Evolutionary conservation across 2,797 vertebrate genomes (phyloP), one percentile per base, ranked within the genome.

Genomic region (Tolypeutes matacus): DNA sequence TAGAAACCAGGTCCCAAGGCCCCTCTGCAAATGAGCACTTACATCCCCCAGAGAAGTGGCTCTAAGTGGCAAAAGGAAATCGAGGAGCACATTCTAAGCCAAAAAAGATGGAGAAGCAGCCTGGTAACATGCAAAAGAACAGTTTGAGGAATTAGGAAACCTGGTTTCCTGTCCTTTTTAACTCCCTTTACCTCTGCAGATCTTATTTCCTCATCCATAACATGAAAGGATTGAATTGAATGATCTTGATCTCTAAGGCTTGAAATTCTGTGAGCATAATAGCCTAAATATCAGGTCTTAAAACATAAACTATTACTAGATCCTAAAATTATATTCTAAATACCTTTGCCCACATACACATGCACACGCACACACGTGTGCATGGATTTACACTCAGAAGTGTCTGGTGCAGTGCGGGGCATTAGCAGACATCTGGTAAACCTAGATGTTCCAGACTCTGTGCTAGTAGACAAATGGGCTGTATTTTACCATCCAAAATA

Each of bases 371-470:
- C 49, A 31, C 49, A 29, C 49, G 42, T 15, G 58, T 51, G 46
- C 9, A 18, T 18, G 1, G 2, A 25, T 0, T 58, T 73, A 65
- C 0, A 3, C 31, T 53, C 18, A 39, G 36, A 12, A 11, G 21
- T 53, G 39, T 23, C 67, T 29, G 5, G 2, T 23, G 3, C 4
- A 5, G 9, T 20, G 14, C 56, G 31, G n/a, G n/a, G 27, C 42
- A 11, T 46, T 58, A 1, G 56, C 8, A 21, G 17, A 12, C 49
- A 39, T 49, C 77, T 60, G 56, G 23, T 46, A 72, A 65, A 77
- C 70, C 65, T 80, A 29, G 60, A 23, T 46, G 4, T 51, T 34
- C 51, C 60, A 27, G 49, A n/a, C 18, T 12, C 3, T 60, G 69
- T 58, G n/a, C 7, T 42, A 46, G 13, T 69, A 36, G 29, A 82